These are phyloP conservation scores for Tachina fera DNA, from an alignment of 2,888 invertebrate species.

Conservation along the genomic window DNA sequence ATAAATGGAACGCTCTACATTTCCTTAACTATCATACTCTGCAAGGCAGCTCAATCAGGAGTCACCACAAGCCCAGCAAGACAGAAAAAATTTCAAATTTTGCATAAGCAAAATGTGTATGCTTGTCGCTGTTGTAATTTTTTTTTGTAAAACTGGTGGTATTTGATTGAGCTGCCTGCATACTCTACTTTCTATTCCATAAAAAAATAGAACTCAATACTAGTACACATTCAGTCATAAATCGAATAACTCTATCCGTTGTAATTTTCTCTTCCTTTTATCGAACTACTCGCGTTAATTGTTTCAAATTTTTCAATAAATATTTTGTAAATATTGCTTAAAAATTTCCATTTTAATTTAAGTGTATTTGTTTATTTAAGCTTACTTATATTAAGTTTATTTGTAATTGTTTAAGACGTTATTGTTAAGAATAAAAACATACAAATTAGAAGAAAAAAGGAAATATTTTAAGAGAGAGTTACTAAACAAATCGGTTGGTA, in stretches of 20 bases:
- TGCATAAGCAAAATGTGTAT: no score
- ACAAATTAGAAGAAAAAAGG: not conserved
- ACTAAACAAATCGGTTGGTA: no score
- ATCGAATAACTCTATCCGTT: not conserved
- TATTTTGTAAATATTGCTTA: conserved; percentile 39
- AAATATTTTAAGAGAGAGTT: not conserved
- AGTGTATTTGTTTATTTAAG: conserved; percentile 15
- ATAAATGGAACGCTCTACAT: not conserved
- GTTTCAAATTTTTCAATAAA: conserved; percentile 42
- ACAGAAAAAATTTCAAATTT: no score
- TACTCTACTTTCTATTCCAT: no score
- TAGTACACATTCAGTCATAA: not conserved
- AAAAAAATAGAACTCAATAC: not conserved
- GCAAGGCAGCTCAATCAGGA: no score
- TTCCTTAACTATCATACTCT: not conserved
- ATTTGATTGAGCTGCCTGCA: no score
- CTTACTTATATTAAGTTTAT: no score
- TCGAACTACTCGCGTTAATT: not conserved
- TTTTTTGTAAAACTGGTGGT: no score
- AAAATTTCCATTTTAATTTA: conserved; percentile 8
- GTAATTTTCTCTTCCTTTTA: no score
- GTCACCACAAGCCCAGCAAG: no score
- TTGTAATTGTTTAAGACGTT: conserved; percentile 17
- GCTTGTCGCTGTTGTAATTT: no score
- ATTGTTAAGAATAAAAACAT: conserved; percentile 35